Base-by-base conservation (phyloP, 2,113 vertebrate species). In the Pipa parva region DNA sequence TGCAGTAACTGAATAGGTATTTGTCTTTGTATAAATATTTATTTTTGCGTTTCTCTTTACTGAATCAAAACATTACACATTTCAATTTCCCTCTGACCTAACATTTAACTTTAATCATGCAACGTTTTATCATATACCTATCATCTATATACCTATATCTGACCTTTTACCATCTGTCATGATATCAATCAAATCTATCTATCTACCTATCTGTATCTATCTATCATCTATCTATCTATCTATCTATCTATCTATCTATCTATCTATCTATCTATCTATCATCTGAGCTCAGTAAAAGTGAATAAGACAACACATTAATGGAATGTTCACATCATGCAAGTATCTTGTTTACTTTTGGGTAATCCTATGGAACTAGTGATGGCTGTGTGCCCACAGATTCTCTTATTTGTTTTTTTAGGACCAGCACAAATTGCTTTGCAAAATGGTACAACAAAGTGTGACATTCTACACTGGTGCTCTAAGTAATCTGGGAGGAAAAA, bases 351-450 rank as follows among this genome's bases (percentile, higher is more conserved):
- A 9, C 46, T 50, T 50, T 68, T 33, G 46, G 55, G 26, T 21
- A 29, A 68, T 58, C 24, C 21, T 60, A 8, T 13, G 39, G 64
- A 29, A 39, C 28, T 49, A 24, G 24, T 52, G 37, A 60, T 26
- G 52, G 46, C 20, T 69, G 18, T 60, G 48, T 60, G 57, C 25
- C 65, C 49, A 45, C 27, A 22, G 57, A 31, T 37, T 54, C 21
- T 54, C 29, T 45, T 70, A 54, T 70, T 70, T 70, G 66, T 70
- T 70, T 70, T 61, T 59, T 57, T 61, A 70, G 39, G 58, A 70
- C 33, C 25, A 70, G 57, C 57, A 70, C 66, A 70, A 61, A 70
- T 70, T 61, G 49, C 66, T 59, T 48, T 61, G 65, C 21, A 70
- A 46, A 61, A 61, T 61, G 59, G 57, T 61, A 61, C 58, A 70